These are phyloP conservation scores for Leptothorax acervorum DNA, from an alignment of 2,888 invertebrate genomes.

Conservation along the genomic window DNA sequence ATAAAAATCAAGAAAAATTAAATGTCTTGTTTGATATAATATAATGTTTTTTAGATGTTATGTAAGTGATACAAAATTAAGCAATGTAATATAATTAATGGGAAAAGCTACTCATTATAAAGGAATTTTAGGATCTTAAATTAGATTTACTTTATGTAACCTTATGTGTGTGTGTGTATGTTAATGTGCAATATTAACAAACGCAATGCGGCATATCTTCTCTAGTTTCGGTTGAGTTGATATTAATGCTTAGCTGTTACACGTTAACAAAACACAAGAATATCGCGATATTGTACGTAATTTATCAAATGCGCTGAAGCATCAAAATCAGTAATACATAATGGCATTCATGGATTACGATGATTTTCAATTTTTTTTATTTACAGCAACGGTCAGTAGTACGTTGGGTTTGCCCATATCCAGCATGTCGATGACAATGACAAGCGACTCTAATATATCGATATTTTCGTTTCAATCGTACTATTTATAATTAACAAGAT, in stretches of 20 bases:
- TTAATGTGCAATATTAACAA: background rate
- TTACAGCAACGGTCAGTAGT: slow-evolving; percentile 12
- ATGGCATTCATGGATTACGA: slow-evolving; percentile 3
- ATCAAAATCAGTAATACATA: slow-evolving; percentile 1
- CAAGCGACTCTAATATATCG: slow-evolving; percentile 8
- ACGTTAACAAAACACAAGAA: slow-evolving; percentile 13
- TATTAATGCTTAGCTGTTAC: background rate
- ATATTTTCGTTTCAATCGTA: slow-evolving; percentile 1
- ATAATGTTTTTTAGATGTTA: background rate
- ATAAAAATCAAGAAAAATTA: background rate
- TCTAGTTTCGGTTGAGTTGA: background rate
- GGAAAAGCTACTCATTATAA: background rate
- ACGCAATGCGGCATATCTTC: background rate
- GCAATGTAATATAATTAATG: background rate
- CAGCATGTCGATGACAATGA: slow-evolving; percentile 10
- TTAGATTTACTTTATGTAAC: background rate
- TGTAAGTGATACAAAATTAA: background rate
- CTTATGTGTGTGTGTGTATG: background rate
- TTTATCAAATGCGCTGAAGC: slow-evolving; percentile 15
- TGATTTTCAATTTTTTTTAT: slow-evolving; percentile 35
- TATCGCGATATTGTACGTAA: slow-evolving; percentile 3
- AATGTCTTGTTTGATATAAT: background rate
- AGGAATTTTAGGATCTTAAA: background rate
- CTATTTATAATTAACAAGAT: slow-evolving; percentile 19
- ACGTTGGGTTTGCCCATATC: background rate